phyloP scores from a whole-genome alignment of 2,113 vertebrate genomes.

The Etia nguti region DNA sequence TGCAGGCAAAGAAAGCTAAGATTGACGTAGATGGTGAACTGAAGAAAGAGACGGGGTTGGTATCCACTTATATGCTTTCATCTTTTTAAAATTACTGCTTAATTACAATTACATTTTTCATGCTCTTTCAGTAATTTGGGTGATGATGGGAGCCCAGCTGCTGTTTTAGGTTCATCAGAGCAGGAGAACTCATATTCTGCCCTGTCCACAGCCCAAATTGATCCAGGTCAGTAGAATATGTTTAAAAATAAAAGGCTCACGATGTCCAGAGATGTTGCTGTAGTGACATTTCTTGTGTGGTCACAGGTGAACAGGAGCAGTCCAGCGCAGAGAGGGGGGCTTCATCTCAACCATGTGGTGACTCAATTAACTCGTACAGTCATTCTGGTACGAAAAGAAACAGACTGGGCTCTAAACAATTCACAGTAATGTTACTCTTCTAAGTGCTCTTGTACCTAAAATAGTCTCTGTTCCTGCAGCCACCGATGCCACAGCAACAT shows the following conservation, averaged over 20 bases:
- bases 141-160: slow-evolving; percentile 32
- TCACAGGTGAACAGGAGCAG: slow-evolving; percentile 50
- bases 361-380: slow-evolving; percentile 53
- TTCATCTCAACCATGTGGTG: slow-evolving; percentile 26
- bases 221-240: slow-evolving; percentile 38
- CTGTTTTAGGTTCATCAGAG: slow-evolving; percentile 46
- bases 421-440: background rate
- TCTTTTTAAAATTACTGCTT: background rate
- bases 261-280: background rate
- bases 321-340: slow-evolving; percentile 22
- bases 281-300: background rate
- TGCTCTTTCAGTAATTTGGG: slow-evolving; percentile 22
- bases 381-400: slow-evolving; percentile 54
- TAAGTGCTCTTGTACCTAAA: background rate
- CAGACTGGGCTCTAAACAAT: accelerated
- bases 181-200: slow-evolving; percentile 54
- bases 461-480: background rate
- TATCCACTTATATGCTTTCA: background rate
- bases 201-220: slow-evolving; percentile 47
- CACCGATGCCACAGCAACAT: slow-evolving; percentile 43
- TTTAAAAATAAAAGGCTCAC: background rate
- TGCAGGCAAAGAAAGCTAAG: slow-evolving; percentile 74
- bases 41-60: slow-evolving; percentile 61
- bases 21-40: slow-evolving; percentile 52
- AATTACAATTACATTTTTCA: background rate